phyloP scores from a whole-genome alignment of 2,797 vertebrate genomes.

The Gephyroberyx darwinii region DNA sequence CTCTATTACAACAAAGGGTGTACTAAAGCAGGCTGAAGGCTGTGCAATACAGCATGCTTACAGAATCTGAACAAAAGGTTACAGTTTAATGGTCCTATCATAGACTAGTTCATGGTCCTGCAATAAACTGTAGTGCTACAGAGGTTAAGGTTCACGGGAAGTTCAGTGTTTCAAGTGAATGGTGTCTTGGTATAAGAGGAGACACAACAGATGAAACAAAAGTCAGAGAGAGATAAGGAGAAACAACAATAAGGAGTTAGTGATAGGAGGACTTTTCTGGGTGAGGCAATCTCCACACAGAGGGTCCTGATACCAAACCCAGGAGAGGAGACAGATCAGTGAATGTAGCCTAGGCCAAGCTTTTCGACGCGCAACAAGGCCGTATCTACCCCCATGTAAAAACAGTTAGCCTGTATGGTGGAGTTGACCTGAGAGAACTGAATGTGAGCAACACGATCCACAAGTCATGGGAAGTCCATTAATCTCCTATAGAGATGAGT shows the following conservation, averaged over 20 bases:
- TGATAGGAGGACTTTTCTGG: constrained; percentile 7
- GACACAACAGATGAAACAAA: constrained; percentile 27
- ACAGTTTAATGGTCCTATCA: background rate
- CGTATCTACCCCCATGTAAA: background rate
- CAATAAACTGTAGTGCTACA: background rate
- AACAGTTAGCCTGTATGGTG: background rate
- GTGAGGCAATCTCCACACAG: background rate
- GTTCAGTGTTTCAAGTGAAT: background rate
- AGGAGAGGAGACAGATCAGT: background rate
- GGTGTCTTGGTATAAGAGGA: background rate
- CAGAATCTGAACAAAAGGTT: background rate
- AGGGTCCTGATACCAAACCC: constrained; percentile 1
- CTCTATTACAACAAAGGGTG: constrained; percentile 8
- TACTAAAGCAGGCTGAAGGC: background rate
- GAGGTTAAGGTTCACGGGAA: background rate
- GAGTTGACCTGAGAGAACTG: background rate
- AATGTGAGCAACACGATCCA: background rate
- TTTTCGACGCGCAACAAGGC: background rate
- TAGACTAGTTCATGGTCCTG: background rate
- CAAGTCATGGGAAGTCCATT: background rate
- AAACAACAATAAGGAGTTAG: background rate
- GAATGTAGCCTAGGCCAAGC: background rate
- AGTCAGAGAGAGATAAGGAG: constrained; percentile 26
- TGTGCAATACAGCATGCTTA: background rate
- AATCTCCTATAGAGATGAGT: background rate